A percentile compares a stretch with the other conserved stretches of the same genome.
Evolutionary conservation across 2,888 invertebrate species (phyloP).

Genomic region (Ochropleura leucogaster): DNA sequence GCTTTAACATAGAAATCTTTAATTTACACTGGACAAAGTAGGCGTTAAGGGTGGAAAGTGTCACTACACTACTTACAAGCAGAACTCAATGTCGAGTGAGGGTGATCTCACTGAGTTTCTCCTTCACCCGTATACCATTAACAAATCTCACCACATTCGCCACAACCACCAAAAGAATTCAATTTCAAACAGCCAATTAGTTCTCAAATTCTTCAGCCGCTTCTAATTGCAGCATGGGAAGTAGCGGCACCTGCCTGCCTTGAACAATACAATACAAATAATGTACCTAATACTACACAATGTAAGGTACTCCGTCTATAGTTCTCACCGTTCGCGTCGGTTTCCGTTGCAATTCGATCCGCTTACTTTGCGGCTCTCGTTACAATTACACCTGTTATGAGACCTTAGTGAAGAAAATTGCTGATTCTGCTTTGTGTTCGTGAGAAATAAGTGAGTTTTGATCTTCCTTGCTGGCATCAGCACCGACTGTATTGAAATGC

Average conservation of each 20-base stretch:
- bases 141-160: background rate
- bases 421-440: background rate
- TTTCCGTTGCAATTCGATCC: constrained; percentile 59
- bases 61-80: too few relatives aligned
- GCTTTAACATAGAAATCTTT: background rate
- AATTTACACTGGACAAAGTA: background rate
- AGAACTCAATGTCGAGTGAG: too few relatives aligned
- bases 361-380: constrained; percentile 39
- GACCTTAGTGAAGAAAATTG: constrained; percentile 13
- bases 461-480: background rate
- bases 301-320: constrained; percentile 8
- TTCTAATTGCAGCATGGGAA: constrained; percentile 49
- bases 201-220: constrained; percentile 16
- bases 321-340: constrained; percentile 50
- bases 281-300: constrained; percentile 27
- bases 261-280: constrained; percentile 44
- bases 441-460: constrained; percentile 20
- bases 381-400: constrained; percentile 34
- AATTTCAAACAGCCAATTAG: constrained; percentile 4
- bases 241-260: constrained; percentile 48
- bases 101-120: background rate
- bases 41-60: too few relatives aligned
- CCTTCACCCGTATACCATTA: background rate
- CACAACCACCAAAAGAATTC: background rate
- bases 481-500: background rate